Base-by-base conservation (phyloP, 2,113 vertebrate species). In the Puma concolor region DNA sequence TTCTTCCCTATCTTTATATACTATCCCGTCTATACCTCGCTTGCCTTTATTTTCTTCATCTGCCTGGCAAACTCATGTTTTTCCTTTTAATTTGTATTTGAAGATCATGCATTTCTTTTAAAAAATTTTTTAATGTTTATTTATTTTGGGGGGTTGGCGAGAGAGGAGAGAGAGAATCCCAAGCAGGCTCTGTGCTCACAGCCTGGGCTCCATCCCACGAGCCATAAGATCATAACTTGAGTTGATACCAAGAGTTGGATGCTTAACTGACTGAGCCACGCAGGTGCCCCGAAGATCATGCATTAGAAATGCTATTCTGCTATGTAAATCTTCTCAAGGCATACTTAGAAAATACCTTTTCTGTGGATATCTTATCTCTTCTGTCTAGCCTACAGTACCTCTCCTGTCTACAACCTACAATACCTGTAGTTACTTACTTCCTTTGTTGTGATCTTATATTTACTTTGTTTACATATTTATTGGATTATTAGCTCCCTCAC, bases 21-120 rank as follows among this genome's bases (percentile, higher is more conserved):
- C 29, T 93, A 4, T 84, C 13, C 36, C 69, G 66, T 88, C 52
- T 87, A 2, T 64, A 13, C 27, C 14, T 60, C 64, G 25, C 31
- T 72, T 87, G 27, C 15, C 23, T 14, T 81, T 38, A 31, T 67
- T 91, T 90, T 82, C 48, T 85, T 88, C 21, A 48, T 84, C 25
- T 80, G 19, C 33, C 2, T 92, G 25, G 19, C 25, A 92, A 64
- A 50, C 44, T 90, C 0, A 63, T 89, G 11, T 79, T 79, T 82
- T 72, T n/a, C 13, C 19, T 95, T 82, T 60, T 44, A 90, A 69
- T 90, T 92, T 89, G 64, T 60, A 25, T 67, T 97, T 60, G 66
- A 67, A 81, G 87, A 60, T 57, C 10, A 66, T 27, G 8, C 84
- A 41, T 86, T 54, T 92, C 57, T 82, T 72, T 74, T 29, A 8